Base-by-base conservation (phyloP, 2,888 invertebrate species). In the Cephus rjabovi region DNA sequence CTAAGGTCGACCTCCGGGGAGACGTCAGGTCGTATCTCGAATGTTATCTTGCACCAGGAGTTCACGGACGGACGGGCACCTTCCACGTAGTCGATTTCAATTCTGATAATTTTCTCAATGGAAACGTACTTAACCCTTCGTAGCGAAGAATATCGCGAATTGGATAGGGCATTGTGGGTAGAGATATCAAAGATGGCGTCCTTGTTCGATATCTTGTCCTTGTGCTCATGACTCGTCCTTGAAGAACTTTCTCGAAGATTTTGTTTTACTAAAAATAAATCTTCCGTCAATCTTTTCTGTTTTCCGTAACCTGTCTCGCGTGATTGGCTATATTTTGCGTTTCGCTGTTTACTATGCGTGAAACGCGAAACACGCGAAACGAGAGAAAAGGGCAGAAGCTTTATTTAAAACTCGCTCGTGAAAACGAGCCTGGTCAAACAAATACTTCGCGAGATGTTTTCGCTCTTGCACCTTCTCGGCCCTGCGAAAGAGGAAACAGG, bases 401-500 rank as follows among this genome's bases (percentile, higher is more conserved):
- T 56, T 56, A 56, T 56, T 56, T 56, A 56, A 56, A 56, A 56
- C 56, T 56, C 56, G 56, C 56, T 56, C 23, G 23, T 56, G 56
- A 56, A 56, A 23, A 56, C 56, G 56, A 56, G 9, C 56, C 56
- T 23, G 23, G 56, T 9, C 6, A 56, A 56, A 56, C 9, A 56
- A 56, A 56, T 56, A 23, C 23, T 56, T 23, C 23, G 23, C 56
- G 56, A 6, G 56, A 56, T 56, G 9, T 23, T 56, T 56, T 56
- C 9, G 9, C 56, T 56, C 56, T 23, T 56, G 56, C 56, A 56
- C 56, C 56, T 56, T 56, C 56, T 56, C 56, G 23, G 23, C 56
- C 73, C 34, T 76, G 73, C 73, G 76, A 76, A 74, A 78, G 73
- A 76, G 76, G 37, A 78, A 78, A 78, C 78, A 76, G 78, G 78